phyloP scores from a whole-genome alignment of 2,113 vertebrate genomes.

The Todiramphus chloris region DNA sequence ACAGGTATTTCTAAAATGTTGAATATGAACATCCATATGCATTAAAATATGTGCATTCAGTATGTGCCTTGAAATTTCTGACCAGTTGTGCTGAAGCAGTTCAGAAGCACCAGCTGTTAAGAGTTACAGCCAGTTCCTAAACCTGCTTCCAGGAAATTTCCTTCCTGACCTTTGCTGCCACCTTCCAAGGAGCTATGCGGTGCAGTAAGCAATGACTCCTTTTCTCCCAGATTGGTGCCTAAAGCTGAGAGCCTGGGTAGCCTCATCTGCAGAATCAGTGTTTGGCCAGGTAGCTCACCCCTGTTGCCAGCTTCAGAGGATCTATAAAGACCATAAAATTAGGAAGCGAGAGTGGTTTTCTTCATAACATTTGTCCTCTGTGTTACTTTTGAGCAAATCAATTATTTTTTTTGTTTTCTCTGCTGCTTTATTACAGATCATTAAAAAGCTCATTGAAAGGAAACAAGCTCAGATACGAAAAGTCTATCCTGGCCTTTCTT shows the following conservation, averaged over 20 bases:
- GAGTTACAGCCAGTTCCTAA: neutral
- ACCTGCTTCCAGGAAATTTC: neutral
- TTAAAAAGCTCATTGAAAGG: constrained; percentile 98
- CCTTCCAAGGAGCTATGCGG: neutral
- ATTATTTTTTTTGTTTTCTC: neutral
- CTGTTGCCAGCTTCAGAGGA: neutral
- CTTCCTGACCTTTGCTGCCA: neutral
- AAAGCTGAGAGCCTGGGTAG: neutral
- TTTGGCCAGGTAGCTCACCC: neutral
- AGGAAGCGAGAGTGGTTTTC: neutral
- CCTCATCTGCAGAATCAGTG: neutral
- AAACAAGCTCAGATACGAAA: constrained; percentile 98
- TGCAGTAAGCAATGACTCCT: neutral
- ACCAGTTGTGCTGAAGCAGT: neutral
- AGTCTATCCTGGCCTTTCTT: constrained; percentile 98
- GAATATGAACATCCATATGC: neutral
- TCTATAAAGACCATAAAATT: neutral
- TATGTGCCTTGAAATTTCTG: neutral
- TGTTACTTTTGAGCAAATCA: neutral
- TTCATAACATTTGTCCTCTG: neutral
- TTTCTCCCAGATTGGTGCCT: neutral
- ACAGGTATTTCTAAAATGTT: neutral
- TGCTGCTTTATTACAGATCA: constrained; percentile 85
- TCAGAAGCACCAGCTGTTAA: neutral
- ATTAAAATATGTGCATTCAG: neutral